Conservation (phyloP, 2,888 invertebrate genomes). For the Pachymerium ferrugineum region DNA sequence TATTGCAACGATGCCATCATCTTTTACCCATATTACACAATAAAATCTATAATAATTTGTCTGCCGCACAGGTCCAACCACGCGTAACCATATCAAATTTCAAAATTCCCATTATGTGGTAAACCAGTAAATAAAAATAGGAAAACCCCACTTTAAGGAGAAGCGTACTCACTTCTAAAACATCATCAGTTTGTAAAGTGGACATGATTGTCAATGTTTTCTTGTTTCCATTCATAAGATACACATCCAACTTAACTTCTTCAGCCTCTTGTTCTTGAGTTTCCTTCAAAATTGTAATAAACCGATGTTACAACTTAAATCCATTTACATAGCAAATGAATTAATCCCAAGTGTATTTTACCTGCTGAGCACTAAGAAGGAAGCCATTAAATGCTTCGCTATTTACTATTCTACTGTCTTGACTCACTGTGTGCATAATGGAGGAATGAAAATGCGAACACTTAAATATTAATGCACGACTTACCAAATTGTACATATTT, state of each 20-base stretch:
- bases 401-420: constrained; percentile 71
- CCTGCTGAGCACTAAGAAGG: constrained; percentile 80
- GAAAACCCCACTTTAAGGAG: neutral
- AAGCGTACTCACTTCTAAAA: constrained; percentile 65
- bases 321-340: neutral
- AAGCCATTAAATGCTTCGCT: constrained; percentile 79
- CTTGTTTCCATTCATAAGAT: constrained; percentile 78
- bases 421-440: constrained; percentile 84
- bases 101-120: neutral
- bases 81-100: neutral
- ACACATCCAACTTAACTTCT: constrained; percentile 71
- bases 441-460: constrained; percentile 27
- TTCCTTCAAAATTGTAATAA: constrained; percentile 30
- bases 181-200: constrained; percentile 74
- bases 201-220: constrained; percentile 73
- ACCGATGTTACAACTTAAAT: neutral
- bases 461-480: constrained; percentile 39
- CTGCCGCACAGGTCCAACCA: too few relatives aligned
- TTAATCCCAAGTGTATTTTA: constrained; percentile 34
- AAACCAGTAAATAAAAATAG: neutral
- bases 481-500: constrained; percentile 87
- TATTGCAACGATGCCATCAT: too few relatives aligned
- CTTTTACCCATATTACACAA: too few relatives aligned
- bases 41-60: too few relatives aligned
- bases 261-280: constrained; percentile 46